Conservation (phyloP, 2,113 vertebrate genomes). For the Chinchilla lanigera region DNA sequence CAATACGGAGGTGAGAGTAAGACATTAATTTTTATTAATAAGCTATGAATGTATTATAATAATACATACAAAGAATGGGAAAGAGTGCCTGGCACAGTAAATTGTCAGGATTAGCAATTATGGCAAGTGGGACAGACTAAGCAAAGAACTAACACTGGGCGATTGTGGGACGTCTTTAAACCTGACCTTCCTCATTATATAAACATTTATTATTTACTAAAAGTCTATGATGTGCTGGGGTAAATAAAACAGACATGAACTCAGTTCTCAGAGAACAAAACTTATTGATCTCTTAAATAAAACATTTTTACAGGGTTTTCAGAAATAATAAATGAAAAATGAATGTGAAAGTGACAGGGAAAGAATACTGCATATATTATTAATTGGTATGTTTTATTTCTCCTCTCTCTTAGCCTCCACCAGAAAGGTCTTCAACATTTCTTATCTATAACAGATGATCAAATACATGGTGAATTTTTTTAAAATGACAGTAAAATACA, state of each 20-base stretch:
- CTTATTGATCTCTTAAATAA: background rate
- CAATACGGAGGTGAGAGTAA: background rate
- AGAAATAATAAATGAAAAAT: conserved; percentile 35
- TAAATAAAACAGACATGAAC: background rate
- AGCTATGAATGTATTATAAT: background rate
- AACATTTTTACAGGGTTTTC: background rate
- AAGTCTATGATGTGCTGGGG: background rate
- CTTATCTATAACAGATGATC: background rate
- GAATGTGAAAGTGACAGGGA: background rate
- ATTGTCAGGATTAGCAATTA: background rate
- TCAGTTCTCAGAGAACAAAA: background rate
- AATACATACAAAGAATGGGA: background rate
- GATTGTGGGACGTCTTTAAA: background rate
- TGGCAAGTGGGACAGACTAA: background rate
- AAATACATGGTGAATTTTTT: background rate
- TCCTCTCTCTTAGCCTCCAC: background rate
- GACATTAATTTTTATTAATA: background rate
- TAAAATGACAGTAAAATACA: background rate
- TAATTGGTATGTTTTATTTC: background rate
- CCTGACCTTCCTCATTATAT: background rate
- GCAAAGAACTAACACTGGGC: background rate
- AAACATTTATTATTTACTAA: background rate
- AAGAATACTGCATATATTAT: background rate
- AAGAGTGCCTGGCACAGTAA: background rate
- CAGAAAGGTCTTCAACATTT: background rate